Evolutionary conservation across 2,888 invertebrate species (phyloP).

Genomic region (Limnephilus lunatus): DNA sequence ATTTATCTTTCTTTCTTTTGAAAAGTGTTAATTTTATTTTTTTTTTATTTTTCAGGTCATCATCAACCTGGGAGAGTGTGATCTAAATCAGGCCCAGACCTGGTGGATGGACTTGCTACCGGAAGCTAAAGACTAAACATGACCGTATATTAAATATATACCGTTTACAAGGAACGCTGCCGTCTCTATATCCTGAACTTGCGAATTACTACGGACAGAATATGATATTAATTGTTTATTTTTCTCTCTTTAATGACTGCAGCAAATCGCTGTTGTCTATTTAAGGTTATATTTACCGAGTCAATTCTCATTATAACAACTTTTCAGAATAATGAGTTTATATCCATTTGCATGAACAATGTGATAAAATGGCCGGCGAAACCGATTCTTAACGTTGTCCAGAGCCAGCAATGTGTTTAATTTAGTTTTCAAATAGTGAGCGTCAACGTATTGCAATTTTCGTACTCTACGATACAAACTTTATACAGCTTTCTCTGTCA

Average conservation of each 20-base stretch:
- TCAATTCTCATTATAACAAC: background rate
- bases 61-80: conserved; percentile 81
- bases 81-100: conserved; percentile 83
- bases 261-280: background rate
- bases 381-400: too few species aligned
- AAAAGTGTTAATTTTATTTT: background rate
- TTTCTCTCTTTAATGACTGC: background rate
- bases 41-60: conserved; percentile 67
- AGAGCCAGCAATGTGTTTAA: too few species aligned
- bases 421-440: too few species aligned
- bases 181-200: background rate
- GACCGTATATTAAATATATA: background rate
- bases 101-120: conserved; percentile 86
- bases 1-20: background rate
- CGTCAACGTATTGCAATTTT: too few species aligned
- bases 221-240: background rate
- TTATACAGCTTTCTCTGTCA: too few species aligned
- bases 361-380: too few species aligned
- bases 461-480: too few species aligned
- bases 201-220: background rate
- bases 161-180: background rate
- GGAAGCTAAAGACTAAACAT: conserved; percentile 70
- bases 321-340: background rate
- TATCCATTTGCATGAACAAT: too few species aligned
- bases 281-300: background rate